phyloP scores from a whole-genome alignment of 2,113 vertebrate genomes.

The Asarcornis scutulata region DNA sequence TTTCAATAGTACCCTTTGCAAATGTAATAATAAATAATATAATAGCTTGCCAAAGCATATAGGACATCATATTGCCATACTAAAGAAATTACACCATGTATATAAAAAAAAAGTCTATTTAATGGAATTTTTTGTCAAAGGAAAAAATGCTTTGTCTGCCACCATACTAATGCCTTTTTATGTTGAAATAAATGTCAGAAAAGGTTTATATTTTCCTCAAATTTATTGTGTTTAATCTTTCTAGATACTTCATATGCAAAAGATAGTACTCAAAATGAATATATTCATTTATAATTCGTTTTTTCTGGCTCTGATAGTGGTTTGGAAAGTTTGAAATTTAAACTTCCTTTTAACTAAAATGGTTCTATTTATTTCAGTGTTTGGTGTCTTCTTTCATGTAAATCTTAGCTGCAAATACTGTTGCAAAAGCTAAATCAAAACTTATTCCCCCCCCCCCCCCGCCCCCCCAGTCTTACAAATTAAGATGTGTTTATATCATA shows the following conservation, averaged over 20 bases:
- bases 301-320: neutral
- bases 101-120: neutral
- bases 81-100: slow-evolving; percentile 20
- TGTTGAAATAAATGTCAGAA: neutral
- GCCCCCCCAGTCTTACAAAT: fast-evolving
- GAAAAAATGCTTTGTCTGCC: slow-evolving; percentile 21
- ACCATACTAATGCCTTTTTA: neutral
- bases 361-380: neutral
- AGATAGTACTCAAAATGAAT: slow-evolving; percentile 5
- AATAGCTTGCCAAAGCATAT: neutral
- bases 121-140: slow-evolving; percentile 41
- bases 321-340: neutral
- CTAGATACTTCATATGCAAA: neutral
- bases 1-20: slow-evolving; percentile 36
- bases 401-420: neutral
- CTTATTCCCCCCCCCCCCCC: neutral
- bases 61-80: slow-evolving; percentile 10
- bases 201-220: neutral
- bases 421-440: neutral
- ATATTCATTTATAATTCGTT: neutral
- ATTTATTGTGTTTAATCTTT: slow-evolving; percentile 24
- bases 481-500: neutral
- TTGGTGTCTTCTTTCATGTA: neutral
- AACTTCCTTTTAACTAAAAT: neutral
- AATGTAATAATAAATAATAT: slow-evolving; percentile 63